Evolutionary conservation across 2,888 invertebrate genomes (phyloP).

Genomic region (Sycophila texana): DNA sequence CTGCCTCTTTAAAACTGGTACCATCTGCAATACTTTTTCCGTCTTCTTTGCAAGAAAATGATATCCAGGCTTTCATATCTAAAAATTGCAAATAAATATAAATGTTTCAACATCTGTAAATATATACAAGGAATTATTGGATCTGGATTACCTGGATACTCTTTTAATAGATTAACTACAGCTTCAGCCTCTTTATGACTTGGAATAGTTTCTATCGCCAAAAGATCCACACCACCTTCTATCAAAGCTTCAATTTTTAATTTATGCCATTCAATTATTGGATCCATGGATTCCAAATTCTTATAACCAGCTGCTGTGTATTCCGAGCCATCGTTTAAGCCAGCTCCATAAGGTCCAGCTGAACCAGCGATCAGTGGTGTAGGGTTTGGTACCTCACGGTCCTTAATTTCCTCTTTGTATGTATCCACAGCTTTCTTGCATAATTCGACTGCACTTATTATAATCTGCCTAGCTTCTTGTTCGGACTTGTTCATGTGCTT

Average conservation of each 20-base stretch:
- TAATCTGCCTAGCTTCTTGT: conserved; percentile 83
- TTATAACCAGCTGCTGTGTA: conserved; percentile 93
- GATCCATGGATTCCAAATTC: conserved; percentile 79
- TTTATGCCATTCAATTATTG: conserved; percentile 89
- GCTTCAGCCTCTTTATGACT: conserved; percentile 89
- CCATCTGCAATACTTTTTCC: conserved; percentile 85
- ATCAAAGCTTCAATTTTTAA: conserved; percentile 87
- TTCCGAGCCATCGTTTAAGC: conserved; percentile 93
- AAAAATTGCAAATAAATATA: neutral
- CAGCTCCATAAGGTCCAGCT: conserved; percentile 95
- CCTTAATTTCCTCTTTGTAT: conserved; percentile 63
- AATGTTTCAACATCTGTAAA: too few relatives aligned
- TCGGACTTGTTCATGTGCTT: conserved; percentile 83
- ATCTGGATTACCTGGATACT: conserved; percentile 84
- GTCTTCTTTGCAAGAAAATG: conserved; percentile 88
- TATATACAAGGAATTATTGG: neutral
- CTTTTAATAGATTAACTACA: conserved; percentile 85
- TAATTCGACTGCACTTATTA: conserved; percentile 84
- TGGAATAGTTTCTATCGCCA: conserved; percentile 96
- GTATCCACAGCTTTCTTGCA: conserved; percentile 84
- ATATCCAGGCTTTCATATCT: conserved; percentile 87
- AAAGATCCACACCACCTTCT: conserved; percentile 87
- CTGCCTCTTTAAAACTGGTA: conserved; percentile 86
- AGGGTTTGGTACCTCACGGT: conserved; percentile 59
- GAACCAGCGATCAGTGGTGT: conserved; percentile 88